Evolutionary conservation across 2,113 vertebrate species (phyloP), one percentile per base, ranked within the genome.

Genomic region (Herpailurus yagouaroundi): DNA sequence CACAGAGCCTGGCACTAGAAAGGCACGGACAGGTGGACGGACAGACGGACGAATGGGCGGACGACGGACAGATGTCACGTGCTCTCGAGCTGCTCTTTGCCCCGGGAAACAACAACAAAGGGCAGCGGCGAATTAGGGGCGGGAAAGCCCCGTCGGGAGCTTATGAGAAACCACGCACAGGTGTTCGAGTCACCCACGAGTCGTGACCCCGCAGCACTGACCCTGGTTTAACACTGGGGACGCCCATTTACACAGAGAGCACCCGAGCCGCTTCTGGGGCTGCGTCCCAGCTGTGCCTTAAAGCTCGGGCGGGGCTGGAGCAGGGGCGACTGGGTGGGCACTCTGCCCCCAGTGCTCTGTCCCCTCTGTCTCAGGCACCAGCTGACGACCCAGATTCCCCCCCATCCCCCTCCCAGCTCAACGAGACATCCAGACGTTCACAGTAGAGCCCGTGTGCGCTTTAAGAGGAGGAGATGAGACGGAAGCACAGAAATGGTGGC

Each of bases 391-490:
- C 50, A 12, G 57, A 52, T 2, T 4, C 27, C 29, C 33, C 15
- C 66, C 66, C 33, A 7, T 19, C 4, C 36, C 69, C 31, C 33
- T 16, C 15, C 66, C 33, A 15, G 14, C 33, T 33, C 16, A 5
- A 31, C 12, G 2, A 69, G 38, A 31, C 25, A 25, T 1, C 55
- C 55, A 25, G n/a, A 36, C 3, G 0, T n/a, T 4, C 23, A 1
- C 0, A 0, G 6, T 0, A 0, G 27, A 2, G 27, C 0, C 19
- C 5, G 23, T 1, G 3, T 9, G 12, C 36, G 14, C 18, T 7
- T n/a, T 27, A 41, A 13, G 27, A 27, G 57, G 7, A 19, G 7
- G 5, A 27, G 19, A 15, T 1, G 21, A 63, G 29, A 52, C 41
- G 10, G 23, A 10, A 2, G 23, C 3, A 0, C 15, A n/a, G 41